phyloP scores from a whole-genome alignment of 2,797 vertebrate genomes.

The Helarctos malayanus region DNA sequence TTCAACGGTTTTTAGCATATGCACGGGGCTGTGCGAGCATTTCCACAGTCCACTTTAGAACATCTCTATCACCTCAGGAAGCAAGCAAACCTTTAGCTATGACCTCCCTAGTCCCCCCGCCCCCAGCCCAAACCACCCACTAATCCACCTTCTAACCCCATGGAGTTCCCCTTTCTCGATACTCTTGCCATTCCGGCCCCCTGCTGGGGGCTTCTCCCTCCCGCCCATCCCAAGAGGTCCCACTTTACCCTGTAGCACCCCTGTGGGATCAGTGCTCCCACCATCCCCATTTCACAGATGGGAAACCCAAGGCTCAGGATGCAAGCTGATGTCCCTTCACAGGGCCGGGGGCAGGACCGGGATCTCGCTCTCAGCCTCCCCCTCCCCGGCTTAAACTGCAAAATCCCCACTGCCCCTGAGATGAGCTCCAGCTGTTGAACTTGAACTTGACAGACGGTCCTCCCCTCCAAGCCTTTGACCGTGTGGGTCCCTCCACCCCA shows the following conservation, averaged over 20 bases:
- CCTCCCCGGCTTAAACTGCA: neutral
- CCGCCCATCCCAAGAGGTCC: accelerated
- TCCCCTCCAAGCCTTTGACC: neutral
- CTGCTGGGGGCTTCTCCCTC: neutral
- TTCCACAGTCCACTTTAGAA: neutral
- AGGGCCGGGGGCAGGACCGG: neutral
- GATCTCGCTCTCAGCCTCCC: neutral
- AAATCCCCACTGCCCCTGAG: neutral
- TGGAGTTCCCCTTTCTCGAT: neutral
- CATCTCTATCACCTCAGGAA: neutral
- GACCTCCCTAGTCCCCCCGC: neutral
- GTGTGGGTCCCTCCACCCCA: neutral
- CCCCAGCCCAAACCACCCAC: neutral
- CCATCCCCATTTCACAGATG: neutral
- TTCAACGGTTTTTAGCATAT: neutral
- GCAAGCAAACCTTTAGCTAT: neutral
- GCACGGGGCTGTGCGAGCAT: neutral
- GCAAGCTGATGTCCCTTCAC: neutral
- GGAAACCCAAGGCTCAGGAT: neutral
- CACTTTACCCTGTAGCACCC: neutral
- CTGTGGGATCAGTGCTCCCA: neutral
- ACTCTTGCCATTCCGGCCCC: neutral
- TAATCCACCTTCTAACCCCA: neutral
- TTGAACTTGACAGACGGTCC: neutral
- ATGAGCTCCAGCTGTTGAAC: neutral